Evolutionary conservation across 2,113 vertebrate species (phyloP).

Genomic region (Melanocharis versteri): DNA sequence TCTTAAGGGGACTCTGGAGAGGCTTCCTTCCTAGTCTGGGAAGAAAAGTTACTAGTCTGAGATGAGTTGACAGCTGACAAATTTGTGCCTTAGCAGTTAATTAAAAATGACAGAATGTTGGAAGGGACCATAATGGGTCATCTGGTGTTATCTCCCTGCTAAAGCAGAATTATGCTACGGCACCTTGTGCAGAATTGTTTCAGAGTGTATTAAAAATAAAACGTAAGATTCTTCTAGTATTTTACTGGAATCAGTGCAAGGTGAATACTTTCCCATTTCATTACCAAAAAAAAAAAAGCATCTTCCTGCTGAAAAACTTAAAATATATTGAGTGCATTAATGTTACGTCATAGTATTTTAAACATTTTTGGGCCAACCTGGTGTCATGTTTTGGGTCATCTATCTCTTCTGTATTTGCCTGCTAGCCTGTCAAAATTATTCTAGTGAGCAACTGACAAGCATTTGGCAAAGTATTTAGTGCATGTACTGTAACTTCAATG

Average conservation of each 20-base stretch:
- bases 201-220: not conserved
- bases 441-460: not conserved
- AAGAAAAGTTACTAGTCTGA: not conserved
- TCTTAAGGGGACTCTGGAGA: not conserved
- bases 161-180: not conserved
- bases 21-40: not conserved
- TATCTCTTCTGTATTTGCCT: not conserved
- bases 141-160: not conserved
- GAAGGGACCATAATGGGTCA: not conserved
- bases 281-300: not conserved
- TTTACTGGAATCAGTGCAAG: not conserved
- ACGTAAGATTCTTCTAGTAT: rapidly evolving
- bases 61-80: not conserved
- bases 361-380: not conserved
- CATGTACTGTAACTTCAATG: not conserved
- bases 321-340: not conserved
- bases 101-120: not conserved
- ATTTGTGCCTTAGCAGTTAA: not conserved
- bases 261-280: not conserved
- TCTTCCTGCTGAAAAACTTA: not conserved
- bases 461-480: not conserved
- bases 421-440: not conserved
- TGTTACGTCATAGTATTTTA: not conserved
- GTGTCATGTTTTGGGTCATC: not conserved
- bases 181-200: not conserved